These are phyloP conservation scores for Muraenolepis orangiensis DNA, from an alignment of 2,797 vertebrate species.

Conservation along the genomic window DNA sequence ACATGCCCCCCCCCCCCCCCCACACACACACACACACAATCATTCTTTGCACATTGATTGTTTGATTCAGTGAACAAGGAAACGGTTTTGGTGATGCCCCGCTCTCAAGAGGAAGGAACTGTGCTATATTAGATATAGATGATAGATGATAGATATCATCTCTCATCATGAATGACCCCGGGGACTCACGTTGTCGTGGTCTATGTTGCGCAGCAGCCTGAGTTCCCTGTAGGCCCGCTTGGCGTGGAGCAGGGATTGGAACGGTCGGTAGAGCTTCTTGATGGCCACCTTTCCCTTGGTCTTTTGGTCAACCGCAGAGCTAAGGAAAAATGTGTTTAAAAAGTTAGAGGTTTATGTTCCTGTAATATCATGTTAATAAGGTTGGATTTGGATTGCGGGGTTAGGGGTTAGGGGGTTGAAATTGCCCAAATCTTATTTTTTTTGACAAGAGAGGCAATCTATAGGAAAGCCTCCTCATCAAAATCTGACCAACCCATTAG, in stretches of 20 bases:
- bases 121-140: too few relatives aligned
- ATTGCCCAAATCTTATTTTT: not conserved
- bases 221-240: slow-evolving; percentile 81
- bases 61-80: too few relatives aligned
- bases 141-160: not conserved
- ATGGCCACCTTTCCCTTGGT: slow-evolving; percentile 79
- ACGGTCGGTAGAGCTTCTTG: slow-evolving; percentile 81
- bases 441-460: not conserved
- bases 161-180: not conserved
- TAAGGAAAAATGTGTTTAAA: slow-evolving; percentile 28
- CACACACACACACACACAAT: not conserved
- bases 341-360: not conserved
- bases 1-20: too few relatives aligned
- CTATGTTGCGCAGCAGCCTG: slow-evolving; percentile 77
- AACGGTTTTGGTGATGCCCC: too few relatives aligned
- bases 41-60: too few relatives aligned
- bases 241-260: slow-evolving; percentile 77
- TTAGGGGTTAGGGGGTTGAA: not conserved
- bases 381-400: not conserved
- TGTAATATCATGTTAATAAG: not conserved
- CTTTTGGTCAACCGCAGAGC: slow-evolving; percentile 72
- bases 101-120: too few relatives aligned
- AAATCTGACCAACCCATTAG: too few relatives aligned
- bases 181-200: slow-evolving; percentile 77
- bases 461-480: too few relatives aligned